A percentile compares a stretch with the other conserved stretches of the same genome.
phyloP scores from a whole-genome alignment of 1,140 invertebrate genomes.

The Lasioglossum baleicum region DNA sequence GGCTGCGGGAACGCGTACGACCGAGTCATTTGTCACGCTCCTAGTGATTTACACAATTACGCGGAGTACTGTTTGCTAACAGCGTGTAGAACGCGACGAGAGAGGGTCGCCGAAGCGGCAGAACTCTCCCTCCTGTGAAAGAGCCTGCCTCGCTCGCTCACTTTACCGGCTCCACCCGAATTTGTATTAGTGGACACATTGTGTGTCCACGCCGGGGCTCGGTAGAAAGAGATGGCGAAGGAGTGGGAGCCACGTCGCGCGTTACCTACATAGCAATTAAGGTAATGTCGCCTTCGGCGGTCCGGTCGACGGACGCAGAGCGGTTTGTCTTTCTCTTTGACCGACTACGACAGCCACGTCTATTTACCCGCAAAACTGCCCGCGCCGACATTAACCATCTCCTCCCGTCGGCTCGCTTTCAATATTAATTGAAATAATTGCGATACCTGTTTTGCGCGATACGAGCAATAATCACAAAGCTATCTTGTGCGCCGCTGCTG shows the following conservation, averaged over 20 bases:
- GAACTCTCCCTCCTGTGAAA: slow-evolving; percentile 12
- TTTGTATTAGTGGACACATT: slow-evolving; percentile 40
- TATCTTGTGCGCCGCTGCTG: no score
- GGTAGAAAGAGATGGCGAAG: not conserved
- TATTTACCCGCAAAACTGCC: slow-evolving; percentile 34
- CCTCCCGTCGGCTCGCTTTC: not conserved
- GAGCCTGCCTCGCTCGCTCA: not conserved
- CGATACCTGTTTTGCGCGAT: not conserved
- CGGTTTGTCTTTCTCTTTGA: slow-evolving; percentile 50
- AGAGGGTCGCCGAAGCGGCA: not conserved
- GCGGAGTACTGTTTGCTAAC: slow-evolving; percentile 59
- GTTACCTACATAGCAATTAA: slow-evolving; percentile 53
- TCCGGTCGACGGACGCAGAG: slow-evolving; percentile 7
- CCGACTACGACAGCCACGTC: not conserved
- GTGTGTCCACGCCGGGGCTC: not conserved
- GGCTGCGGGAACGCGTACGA: not conserved
- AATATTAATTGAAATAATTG: slow-evolving; percentile 57
- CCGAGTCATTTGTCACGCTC: slow-evolving; percentile 37
- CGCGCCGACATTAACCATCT: not conserved
- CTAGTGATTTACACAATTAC: slow-evolving; percentile 59
- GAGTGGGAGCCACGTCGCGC: not conserved
- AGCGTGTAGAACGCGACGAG: slow-evolving; percentile 32
- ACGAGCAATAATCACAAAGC: not conserved
- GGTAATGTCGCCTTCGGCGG: slow-evolving; percentile 56
- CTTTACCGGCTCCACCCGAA: slow-evolving; percentile 29